phyloP scores from a whole-genome alignment of 2,888 invertebrate genomes.

The Lepidonotus clava region DNA sequence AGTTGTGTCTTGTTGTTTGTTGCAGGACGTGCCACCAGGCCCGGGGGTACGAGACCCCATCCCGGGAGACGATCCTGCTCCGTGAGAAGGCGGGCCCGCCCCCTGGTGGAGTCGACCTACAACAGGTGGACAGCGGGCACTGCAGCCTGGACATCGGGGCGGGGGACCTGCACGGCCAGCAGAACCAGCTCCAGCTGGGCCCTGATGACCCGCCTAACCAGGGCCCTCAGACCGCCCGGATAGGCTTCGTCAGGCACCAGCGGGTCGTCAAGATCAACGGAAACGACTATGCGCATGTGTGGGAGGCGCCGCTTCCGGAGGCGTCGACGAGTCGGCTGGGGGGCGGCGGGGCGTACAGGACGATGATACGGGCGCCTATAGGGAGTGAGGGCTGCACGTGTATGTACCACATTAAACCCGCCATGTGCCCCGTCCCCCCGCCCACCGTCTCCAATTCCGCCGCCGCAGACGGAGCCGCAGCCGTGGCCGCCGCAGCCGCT shows the following conservation, averaged over 20 bases:
- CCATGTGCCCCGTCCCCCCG: slow-evolving; percentile 24
- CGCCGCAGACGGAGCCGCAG: background rate
- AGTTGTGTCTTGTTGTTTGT: background rate
- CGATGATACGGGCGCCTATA: slow-evolving; percentile 48
- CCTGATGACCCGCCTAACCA: background rate
- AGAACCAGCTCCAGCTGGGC: background rate
- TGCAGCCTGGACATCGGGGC: slow-evolving; percentile 51
- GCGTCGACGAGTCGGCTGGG: slow-evolving; percentile 19
- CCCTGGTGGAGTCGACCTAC: background rate
- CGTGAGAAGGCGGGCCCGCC: slow-evolving; percentile 43
- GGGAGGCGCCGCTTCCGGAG: slow-evolving; percentile 53
- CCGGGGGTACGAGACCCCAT: slow-evolving; percentile 50
- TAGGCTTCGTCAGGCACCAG: slow-evolving; percentile 48
- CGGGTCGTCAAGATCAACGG: slow-evolving; percentile 54
- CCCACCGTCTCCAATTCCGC: background rate
- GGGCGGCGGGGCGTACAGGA: slow-evolving; percentile 36
- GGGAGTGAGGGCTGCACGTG: slow-evolving; percentile 42
- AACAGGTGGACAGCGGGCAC: slow-evolving; percentile 46
- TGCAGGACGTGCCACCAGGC: slow-evolving; percentile 45
- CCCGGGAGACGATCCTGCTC: slow-evolving; percentile 52
- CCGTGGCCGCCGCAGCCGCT: background rate
- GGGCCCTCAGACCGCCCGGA: slow-evolving; percentile 20
- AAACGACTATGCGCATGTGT: slow-evolving; percentile 55
- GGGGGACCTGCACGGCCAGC: too few relatives aligned
- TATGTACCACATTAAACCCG: slow-evolving; percentile 52